A percentile compares a stretch with the other conserved stretches of the same genome.
These are phyloP conservation scores for Ptychoptera albimana DNA, from an alignment of 2,888 invertebrate species.

Conservation along the genomic window DNA sequence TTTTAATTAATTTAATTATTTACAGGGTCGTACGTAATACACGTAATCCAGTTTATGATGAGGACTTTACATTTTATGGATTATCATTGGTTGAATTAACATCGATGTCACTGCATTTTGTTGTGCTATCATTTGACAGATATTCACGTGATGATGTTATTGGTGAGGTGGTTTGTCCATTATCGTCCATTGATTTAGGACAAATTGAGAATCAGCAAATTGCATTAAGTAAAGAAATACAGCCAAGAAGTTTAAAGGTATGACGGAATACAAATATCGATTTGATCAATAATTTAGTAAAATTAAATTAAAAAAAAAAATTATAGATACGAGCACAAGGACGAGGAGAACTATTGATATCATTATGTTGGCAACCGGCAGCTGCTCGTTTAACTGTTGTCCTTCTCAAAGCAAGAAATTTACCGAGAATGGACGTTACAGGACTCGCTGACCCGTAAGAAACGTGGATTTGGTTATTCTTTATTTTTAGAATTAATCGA, in stretches of 20 bases:
- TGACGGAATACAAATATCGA: no score
- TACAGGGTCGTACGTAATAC: constrained; percentile 84
- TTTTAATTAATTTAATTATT: not conserved
- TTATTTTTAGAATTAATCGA: not conserved
- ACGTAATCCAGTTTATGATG: constrained; percentile 91
- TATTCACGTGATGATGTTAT: constrained; percentile 98
- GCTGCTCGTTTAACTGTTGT: constrained; percentile 92
- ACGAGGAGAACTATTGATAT: constrained; percentile 87
- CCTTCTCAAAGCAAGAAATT: constrained; percentile 88
- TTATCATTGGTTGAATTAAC: constrained; percentile 71
- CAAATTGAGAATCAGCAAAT: constrained; percentile 63
- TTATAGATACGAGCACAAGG: constrained; percentile 77
- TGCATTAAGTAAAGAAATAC: constrained; percentile 74
- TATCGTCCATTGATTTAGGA: constrained; percentile 45
- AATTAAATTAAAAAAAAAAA: no score
- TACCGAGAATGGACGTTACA: constrained; percentile 97
- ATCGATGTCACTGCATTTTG: constrained; percentile 84
- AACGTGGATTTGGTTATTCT: constrained; percentile 22
- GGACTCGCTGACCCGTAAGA: constrained; percentile 78
- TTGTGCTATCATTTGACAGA: constrained; percentile 87
- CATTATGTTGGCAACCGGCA: constrained; percentile 95
- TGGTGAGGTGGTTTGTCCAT: constrained; percentile 86
- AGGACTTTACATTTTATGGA: constrained; percentile 98
- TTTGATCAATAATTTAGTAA: no score
- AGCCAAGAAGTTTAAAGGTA: constrained; percentile 86